A percentile compares a stretch with the other conserved stretches of the same genome.
phyloP scores from a whole-genome alignment of 2,888 invertebrate genomes.

The Drosophila anomalata region DNA sequence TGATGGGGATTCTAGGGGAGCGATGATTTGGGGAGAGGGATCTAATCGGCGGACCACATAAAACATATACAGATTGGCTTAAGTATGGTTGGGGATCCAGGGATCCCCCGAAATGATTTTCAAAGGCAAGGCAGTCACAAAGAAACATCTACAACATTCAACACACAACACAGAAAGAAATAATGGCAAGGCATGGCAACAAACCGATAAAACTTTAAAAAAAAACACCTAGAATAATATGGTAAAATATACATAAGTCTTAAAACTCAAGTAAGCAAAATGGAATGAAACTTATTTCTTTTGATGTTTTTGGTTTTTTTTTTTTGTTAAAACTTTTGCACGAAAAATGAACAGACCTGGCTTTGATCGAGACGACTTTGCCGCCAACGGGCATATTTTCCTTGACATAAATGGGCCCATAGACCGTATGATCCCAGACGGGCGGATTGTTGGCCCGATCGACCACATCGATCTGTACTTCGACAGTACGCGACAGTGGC shows the following conservation, averaged over 20 bases:
- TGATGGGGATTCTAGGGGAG: conserved; percentile 23
- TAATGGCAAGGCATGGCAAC: conserved; percentile 49
- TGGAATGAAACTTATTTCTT: conserved; percentile 45
- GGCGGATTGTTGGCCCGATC: conserved; percentile 99
- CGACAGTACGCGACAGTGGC: conserved; percentile 97
- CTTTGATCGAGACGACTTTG: conserved; percentile 99
- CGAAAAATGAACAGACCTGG: conserved; percentile 92
- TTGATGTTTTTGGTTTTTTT: conserved; percentile 23
- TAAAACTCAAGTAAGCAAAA: conserved; percentile 62
- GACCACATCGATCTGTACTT: conserved; percentile 99
- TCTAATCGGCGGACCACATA: conserved; percentile 8
- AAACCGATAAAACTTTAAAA: conserved; percentile 26
- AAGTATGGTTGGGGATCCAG: neutral
- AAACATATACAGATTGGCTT: conserved; percentile 2
- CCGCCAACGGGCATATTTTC: conserved; percentile 99
- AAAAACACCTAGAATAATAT: conserved; percentile 26
- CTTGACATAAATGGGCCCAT: conserved; percentile 98
- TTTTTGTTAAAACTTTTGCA: conserved; percentile 44
- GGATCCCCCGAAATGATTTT: conserved; percentile 5
- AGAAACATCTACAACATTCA: conserved; percentile 45
- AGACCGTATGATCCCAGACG: conserved; percentile 98
- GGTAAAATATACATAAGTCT: conserved; percentile 39
- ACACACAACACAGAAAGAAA: conserved; percentile 30
- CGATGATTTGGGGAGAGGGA: conserved; percentile 7
- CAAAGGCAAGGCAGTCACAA: conserved; percentile 9